Percentiles rank a stretch among this genome's conserved stretches.
Conservation (phyloP, 2,888 invertebrate species). For the Deroplatys truncata region DNA sequence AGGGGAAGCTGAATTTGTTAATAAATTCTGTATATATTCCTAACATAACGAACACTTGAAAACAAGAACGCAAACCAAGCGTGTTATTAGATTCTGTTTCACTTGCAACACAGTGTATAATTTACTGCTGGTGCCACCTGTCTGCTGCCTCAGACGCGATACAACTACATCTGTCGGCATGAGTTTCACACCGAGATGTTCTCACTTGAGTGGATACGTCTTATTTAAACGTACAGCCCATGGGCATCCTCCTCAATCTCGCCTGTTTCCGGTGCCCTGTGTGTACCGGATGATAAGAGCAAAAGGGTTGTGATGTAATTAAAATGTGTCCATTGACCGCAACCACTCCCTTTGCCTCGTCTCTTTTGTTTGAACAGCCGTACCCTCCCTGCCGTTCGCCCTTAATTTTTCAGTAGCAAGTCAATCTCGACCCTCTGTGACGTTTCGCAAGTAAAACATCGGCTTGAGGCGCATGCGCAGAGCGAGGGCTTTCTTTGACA, state of each 20-base stretch:
- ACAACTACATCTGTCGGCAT: neutral
- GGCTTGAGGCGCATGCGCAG: neutral
- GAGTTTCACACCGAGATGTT: neutral
- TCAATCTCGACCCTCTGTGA: neutral
- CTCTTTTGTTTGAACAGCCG: constrained; percentile 11
- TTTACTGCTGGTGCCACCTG: neutral
- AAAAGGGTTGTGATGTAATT: constrained; percentile 9
- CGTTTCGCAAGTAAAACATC: neutral
- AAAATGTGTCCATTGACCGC: constrained; percentile 18
- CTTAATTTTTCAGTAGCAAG: constrained; percentile 7
- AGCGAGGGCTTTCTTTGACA: neutral
- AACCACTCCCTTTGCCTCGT: neutral
- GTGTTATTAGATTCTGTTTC: neutral
- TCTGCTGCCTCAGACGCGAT: too few species aligned
- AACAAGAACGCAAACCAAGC: too few species aligned
- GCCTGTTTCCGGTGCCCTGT: neutral
- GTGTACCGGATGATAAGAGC: neutral
- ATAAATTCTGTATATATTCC: too few species aligned
- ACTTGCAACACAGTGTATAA: neutral
- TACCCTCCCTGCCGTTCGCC: neutral
- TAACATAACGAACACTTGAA: too few species aligned
- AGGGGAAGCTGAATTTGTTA: too few species aligned
- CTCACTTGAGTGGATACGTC: neutral
- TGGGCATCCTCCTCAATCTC: neutral
- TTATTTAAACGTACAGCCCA: neutral